These are phyloP conservation scores for Strigamia maritima DNA, from an alignment of 2,888 invertebrate species.

Conservation along the genomic window DNA sequence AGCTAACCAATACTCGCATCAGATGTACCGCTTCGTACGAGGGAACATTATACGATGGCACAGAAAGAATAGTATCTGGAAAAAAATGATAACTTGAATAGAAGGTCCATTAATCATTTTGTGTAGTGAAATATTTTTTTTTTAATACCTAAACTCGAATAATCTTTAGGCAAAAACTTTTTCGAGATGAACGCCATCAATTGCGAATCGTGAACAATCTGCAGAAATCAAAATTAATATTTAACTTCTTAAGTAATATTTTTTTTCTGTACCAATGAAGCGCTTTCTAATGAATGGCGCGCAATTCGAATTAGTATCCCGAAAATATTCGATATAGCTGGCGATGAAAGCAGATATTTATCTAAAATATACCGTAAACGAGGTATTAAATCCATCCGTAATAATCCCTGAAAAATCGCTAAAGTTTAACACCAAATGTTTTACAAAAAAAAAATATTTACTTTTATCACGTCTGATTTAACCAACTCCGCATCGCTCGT, in stretches of 20 bases:
- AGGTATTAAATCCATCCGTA: constrained; percentile 63
- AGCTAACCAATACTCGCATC: constrained; percentile 66
- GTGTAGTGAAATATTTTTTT: background rate
- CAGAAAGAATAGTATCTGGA: background rate
- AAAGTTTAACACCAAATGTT: constrained; percentile 25
- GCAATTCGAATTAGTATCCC: constrained; percentile 75
- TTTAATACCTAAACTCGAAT: background rate
- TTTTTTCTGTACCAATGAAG: constrained; percentile 58
- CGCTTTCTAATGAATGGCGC: constrained; percentile 69
- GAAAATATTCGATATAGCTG: constrained; percentile 69
- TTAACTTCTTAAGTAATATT: constrained; percentile 29
- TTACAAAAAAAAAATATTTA: background rate
- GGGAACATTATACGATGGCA: constrained; percentile 63
- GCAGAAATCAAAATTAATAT: constrained; percentile 37
- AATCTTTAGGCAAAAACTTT: constrained; percentile 50
- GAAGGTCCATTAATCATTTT: too few relatives aligned
- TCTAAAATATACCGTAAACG: constrained; percentile 75
- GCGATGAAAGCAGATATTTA: constrained; percentile 65
- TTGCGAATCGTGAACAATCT: constrained; percentile 62
- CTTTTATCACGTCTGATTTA: constrained; percentile 70
- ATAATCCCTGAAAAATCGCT: constrained; percentile 48
- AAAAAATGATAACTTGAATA: background rate
- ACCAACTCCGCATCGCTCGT: constrained; percentile 83
- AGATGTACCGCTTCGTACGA: constrained; percentile 69
- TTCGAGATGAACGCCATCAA: constrained; percentile 59